phyloP scores from a whole-genome alignment of 2,113 vertebrate species.

The Phainopepla nitens region DNA sequence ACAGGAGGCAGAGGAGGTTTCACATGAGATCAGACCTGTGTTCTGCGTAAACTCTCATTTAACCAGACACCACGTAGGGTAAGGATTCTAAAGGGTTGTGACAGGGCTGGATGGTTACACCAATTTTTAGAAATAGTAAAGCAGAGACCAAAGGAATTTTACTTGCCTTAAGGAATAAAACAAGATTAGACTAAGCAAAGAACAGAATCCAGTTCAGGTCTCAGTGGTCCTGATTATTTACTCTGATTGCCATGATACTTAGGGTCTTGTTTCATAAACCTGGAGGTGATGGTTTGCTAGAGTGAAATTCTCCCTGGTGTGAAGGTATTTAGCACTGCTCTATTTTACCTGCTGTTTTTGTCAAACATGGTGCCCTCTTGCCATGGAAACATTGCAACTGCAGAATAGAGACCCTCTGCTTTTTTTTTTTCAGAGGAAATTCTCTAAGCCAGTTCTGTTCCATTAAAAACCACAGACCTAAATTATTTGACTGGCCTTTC shows the following conservation, averaged over 20 bases:
- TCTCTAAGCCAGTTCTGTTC: background rate
- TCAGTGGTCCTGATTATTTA: background rate
- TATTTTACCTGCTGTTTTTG: background rate
- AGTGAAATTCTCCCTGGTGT: background rate
- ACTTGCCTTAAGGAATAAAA: background rate
- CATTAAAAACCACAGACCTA: background rate
- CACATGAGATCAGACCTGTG: background rate
- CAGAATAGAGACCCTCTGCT: background rate
- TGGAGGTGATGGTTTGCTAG: background rate
- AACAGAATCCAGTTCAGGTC: background rate
- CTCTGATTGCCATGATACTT: background rate
- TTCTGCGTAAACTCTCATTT: background rate
- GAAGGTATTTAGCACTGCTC: background rate
- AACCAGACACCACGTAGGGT: background rate
- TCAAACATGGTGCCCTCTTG: background rate
- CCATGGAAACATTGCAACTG: background rate
- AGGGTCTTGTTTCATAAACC: background rate
- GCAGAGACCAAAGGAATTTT: background rate
- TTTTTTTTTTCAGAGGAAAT: background rate
- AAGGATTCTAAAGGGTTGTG: background rate
- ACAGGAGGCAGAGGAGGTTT: background rate
- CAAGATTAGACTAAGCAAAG: background rate
- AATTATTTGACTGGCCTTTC: background rate
- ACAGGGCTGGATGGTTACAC: background rate
- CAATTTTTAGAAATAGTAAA: background rate